These are phyloP conservation scores for Xestia rhomboidea DNA, from an alignment of 2,888 invertebrate genomes.

Conservation along the genomic window DNA sequence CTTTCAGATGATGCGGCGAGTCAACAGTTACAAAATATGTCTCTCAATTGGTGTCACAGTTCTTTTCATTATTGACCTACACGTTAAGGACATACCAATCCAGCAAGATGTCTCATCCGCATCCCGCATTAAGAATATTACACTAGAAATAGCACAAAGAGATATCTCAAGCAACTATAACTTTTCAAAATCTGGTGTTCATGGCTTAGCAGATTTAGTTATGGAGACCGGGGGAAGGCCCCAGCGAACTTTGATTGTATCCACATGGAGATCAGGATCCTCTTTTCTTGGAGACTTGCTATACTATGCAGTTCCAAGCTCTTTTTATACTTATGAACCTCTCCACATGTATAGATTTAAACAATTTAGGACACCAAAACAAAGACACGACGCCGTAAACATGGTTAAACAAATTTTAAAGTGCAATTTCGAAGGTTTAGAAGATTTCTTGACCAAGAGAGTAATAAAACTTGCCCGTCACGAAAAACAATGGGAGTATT, in stretches of 20 bases:
- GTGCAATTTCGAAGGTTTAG: not conserved
- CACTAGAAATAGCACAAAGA: not conserved
- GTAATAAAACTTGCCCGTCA: accelerated
- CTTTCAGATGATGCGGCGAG: not conserved
- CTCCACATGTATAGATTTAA: not conserved
- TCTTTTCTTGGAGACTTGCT: not conserved
- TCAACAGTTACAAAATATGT: not conserved
- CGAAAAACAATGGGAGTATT: not conserved
- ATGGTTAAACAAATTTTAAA: not conserved
- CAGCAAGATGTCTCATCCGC: not conserved
- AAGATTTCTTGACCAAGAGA: not conserved
- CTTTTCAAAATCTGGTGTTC: not conserved
- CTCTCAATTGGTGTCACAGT: not conserved
- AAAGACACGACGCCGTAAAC: not conserved
- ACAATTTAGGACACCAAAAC: not conserved
- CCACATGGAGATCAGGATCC: not conserved
- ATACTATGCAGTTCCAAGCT: not conserved
- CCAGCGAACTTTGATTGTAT: not conserved
- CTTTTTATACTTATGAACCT: not conserved
- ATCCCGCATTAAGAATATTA: not conserved
- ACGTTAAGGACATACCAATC: not conserved
- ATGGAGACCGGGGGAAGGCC: not conserved
- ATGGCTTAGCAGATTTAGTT: not conserved
- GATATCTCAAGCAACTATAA: not conserved
- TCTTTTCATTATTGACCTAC: not conserved